These are phyloP conservation scores for Listronotus bonariensis DNA, from an alignment of 1,140 invertebrate species.

Conservation along the genomic window DNA sequence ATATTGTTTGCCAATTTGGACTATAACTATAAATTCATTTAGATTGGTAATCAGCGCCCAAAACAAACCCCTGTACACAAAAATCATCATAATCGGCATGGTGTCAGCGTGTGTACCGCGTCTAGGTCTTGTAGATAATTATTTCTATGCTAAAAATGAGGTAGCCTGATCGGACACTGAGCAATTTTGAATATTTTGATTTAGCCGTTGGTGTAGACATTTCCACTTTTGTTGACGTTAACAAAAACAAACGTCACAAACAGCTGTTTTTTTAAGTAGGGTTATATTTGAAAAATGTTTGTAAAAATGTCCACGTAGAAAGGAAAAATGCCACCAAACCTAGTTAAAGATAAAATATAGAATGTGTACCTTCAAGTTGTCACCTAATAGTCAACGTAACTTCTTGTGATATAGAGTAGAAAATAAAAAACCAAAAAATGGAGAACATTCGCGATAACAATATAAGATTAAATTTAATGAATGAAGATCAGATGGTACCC, in stretches of 20 bases:
- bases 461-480: slow-evolving; percentile 34
- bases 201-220: too few relatives aligned
- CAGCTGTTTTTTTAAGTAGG: slow-evolving; percentile 1
- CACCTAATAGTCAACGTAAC: slow-evolving; percentile 7
- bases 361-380: not conserved
- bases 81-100: too few relatives aligned
- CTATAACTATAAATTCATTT: too few relatives aligned
- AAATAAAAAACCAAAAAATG: not conserved
- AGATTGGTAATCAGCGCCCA: too few relatives aligned
- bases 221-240: not conserved
- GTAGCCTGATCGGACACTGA: too few relatives aligned
- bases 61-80: too few relatives aligned
- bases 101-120: too few relatives aligned
- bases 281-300: not conserved
- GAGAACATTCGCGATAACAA: slow-evolving; percentile 15
- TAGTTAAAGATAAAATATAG: not conserved
- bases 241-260: not conserved
- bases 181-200: too few relatives aligned
- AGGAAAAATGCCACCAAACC: not conserved
- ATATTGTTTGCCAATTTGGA: too few relatives aligned
- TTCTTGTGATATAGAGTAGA: slow-evolving; percentile 7
- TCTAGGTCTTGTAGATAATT: too few relatives aligned
- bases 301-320: slow-evolving; percentile 9
- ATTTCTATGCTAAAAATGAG: too few relatives aligned
- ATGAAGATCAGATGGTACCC: slow-evolving; percentile 46